Evolutionary conservation across 1,140 invertebrate species (phyloP).

Genomic region (Sitophilus oryzae): DNA sequence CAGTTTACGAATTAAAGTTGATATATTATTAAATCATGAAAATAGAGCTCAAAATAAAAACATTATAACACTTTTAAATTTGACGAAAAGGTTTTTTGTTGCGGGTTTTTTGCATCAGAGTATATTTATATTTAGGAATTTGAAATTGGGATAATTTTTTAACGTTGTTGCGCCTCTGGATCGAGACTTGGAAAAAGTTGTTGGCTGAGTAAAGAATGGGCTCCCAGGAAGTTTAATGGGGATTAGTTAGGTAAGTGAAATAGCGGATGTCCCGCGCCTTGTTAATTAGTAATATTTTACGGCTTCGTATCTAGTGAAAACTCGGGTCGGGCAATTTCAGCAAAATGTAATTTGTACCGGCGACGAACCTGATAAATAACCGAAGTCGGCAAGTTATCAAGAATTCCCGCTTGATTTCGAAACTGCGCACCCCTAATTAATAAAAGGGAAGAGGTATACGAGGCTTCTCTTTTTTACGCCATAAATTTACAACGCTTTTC

Average conservation of each 20-base stretch:
- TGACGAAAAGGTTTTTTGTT: no score
- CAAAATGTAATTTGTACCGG: slow-evolving; percentile 36
- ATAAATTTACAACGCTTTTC: slow-evolving; percentile 10
- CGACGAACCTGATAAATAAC: slow-evolving; percentile 36
- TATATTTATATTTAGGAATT: no score
- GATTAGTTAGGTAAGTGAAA: slow-evolving; percentile 27
- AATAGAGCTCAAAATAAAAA: no score
- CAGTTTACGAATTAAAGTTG: no score
- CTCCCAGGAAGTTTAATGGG: slow-evolving; percentile 25
- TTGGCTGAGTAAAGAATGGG: slow-evolving; percentile 19
- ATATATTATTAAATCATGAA: no score
- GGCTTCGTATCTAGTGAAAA: slow-evolving; percentile 28
- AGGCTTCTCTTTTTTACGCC: slow-evolving; percentile 19
- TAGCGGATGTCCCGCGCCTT: slow-evolving; percentile 30
- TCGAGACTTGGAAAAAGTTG: slow-evolving; percentile 15
- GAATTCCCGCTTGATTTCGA: slow-evolving; percentile 23
- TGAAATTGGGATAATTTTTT: no score
- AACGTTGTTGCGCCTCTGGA: background rate
- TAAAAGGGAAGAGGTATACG: slow-evolving; percentile 16
- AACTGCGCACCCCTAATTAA: slow-evolving; percentile 19
- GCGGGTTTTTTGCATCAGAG: no score
- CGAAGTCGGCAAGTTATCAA: slow-evolving; percentile 30
- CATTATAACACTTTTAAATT: no score
- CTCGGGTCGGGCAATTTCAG: slow-evolving; percentile 31
- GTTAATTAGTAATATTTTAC: slow-evolving; percentile 41